Conservation (phyloP, 2,888 invertebrate species). For the Tenthredo scrophulariae region DNA sequence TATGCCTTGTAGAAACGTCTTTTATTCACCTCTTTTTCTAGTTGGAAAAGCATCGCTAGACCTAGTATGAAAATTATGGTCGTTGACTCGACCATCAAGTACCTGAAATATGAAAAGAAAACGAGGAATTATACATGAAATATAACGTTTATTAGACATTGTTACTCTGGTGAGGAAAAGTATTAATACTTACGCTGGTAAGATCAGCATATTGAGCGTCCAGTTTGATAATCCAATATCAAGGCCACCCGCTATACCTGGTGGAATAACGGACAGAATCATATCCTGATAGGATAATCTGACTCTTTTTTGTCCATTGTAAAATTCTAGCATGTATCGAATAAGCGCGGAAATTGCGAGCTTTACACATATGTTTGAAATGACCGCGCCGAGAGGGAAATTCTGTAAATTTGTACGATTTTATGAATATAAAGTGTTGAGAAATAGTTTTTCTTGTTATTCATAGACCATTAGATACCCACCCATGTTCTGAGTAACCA, state of each 20-base stretch:
- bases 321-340: conserved; percentile 81
- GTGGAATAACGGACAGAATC: conserved; percentile 88
- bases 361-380: conserved; percentile 94
- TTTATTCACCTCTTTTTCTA: conserved; percentile 92
- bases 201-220: conserved; percentile 96
- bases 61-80: conserved; percentile 97
- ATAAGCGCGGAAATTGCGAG: conserved; percentile 89
- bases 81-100: conserved; percentile 99
- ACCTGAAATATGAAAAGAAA: conserved; percentile 79
- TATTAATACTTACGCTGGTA: conserved; percentile 87
- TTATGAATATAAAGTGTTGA: background rate
- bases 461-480: conserved; percentile 59
- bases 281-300: conserved; percentile 88
- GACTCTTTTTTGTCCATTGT: conserved; percentile 83
- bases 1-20: background rate
- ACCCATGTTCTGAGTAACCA: conserved; percentile 89
- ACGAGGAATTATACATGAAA: conserved; percentile 38
- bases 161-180: background rate
- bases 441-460: background rate
- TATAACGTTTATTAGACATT: background rate
- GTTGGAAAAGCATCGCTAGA: conserved; percentile 94
- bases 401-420: background rate
- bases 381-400: conserved; percentile 90
- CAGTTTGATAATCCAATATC: conserved; percentile 99
- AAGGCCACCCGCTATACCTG: conserved; percentile 95